Evolutionary conservation across 2,113 vertebrate genomes (phyloP), one percentile per base, ranked within the genome.

Genomic region (Prionailurus viverrinus): DNA sequence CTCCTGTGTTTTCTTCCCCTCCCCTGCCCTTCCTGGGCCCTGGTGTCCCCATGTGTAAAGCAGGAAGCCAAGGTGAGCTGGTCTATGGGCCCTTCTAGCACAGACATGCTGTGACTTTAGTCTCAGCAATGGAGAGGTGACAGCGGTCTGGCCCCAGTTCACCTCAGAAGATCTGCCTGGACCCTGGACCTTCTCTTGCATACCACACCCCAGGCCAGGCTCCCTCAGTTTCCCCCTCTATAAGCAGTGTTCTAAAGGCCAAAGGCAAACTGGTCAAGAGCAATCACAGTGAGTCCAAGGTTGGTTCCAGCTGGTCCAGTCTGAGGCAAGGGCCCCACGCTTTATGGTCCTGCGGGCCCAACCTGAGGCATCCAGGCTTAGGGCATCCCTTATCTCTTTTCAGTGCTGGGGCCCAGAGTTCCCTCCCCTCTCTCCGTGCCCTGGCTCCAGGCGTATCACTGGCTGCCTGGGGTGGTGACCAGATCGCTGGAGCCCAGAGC

Each of bases 401-500:
- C 0, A 0, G 33, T 3, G 8, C 55, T 39, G 58, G 51, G n/a
- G 21, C 65, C 73, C 90, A n/a, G 41, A 69, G 76, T 14, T 25
- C 55, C 10, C 6, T 4, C 21, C 13, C 14, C 36, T 27, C 13
- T 0, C 4, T 71, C 15, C 31, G 14, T 0, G 0, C 63, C 39
- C 13, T 0, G 6, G 9, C 53, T 79, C 48, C 3, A 12, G 33
- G 45, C 3, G 27, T 1, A 76, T 18, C 7, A 5, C 58, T 55
- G 81, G 39, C 65, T 76, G 27, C 69, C 33, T 23, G 33, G 78
- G 58, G 25, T n/a, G 4, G 51, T 11, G 33, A 27, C 61, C 21
- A 82, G 92, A 74, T 19, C 1, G 19, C 69, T 51, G 41, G 45
- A 85, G 82, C 79, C 85, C 19, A 78, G 81, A 58, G 71, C 41